Evolutionary conservation across 1,140 invertebrate species (phyloP), one percentile per base, ranked within the genome.

Genomic region (Odontomachus brunneus): DNA sequence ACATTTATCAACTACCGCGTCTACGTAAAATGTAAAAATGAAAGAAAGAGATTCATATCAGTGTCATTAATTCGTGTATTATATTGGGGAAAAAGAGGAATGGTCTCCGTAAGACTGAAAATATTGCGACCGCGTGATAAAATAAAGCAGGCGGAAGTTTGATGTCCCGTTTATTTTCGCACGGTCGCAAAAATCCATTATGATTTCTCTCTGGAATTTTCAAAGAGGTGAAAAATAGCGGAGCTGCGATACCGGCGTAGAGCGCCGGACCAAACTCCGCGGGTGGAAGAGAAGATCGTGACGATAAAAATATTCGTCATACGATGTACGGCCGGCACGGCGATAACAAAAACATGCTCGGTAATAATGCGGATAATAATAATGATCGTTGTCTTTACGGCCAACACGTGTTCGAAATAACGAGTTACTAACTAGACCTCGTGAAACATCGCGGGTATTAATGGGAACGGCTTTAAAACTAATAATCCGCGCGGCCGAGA

Each of bases 361-460:
- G 83, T 82, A 82, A 84, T 82, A 82, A 82, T 82, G 60, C 49
- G 59, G 66, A 66, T 84, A 84, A 81, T 84, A 81, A 84, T 72
- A 84, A 84, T 65, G 83, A 84, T 84, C 81, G 59, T 84, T 84
- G 83, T 84, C 83, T 84, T 82, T 72, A 72, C 66, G 59, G 49
- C 48, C 48, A 57, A 84, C 83, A 65, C 83, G 76, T 66, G 83
- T 73, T 84, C 76, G 76, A 57, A 84, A 72, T 84, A 84, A 84
- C 83, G 82, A 80, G 82, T 84, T 76, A 69, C 82, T 81, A 84
- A 81, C 82, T 81, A 84, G 82, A 80, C 49, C n/a, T n/a, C 65
- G 29, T 17, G 74, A 51, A 83, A 78, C 65, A 76, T 80, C 63
- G 22, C 49, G 69, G 24, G 44, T 62, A 82, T 82, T 82, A 82